phyloP scores from a whole-genome alignment of 1,140 invertebrate genomes.

The Plectrocnemia conspersa region DNA sequence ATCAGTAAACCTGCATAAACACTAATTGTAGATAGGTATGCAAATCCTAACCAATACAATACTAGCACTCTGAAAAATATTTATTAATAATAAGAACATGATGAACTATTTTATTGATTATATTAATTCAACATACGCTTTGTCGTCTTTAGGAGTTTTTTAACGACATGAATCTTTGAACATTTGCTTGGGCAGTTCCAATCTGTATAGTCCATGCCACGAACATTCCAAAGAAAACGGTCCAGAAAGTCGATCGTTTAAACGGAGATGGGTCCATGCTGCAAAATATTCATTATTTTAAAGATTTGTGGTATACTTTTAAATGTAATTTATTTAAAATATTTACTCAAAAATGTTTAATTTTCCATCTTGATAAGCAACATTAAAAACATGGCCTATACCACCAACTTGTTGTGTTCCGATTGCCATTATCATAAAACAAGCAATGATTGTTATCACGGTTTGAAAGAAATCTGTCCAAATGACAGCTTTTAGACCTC shows the following conservation, averaged over 20 bases:
- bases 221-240: conserved; percentile 62
- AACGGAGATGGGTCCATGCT: conserved; percentile 64
- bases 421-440: conserved; percentile 62
- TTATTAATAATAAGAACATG: too few species aligned
- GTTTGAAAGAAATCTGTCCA: conserved; percentile 84
- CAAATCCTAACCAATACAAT: conserved; percentile 41
- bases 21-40: conserved; percentile 46
- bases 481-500: conserved; percentile 81
- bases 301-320: neutral
- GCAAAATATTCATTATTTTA: neutral
- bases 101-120: too few species aligned
- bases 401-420: conserved; percentile 65
- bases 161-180: conserved; percentile 59
- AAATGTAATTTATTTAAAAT: conserved; percentile 42
- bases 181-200: conserved; percentile 52
- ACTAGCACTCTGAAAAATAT: conserved; percentile 37
- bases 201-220: conserved; percentile 57
- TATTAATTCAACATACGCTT: neutral
- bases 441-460: conserved; percentile 67
- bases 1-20: conserved; percentile 65
- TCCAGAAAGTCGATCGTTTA: conserved; percentile 68
- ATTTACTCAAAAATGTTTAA: conserved; percentile 45
- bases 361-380: conserved; percentile 51
- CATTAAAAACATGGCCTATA: conserved; percentile 57
- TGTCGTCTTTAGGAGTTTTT: conserved; percentile 41